These are phyloP conservation scores for Aphodius sticticus DNA, from an alignment of 2,888 invertebrate species.

Conservation along the genomic window DNA sequence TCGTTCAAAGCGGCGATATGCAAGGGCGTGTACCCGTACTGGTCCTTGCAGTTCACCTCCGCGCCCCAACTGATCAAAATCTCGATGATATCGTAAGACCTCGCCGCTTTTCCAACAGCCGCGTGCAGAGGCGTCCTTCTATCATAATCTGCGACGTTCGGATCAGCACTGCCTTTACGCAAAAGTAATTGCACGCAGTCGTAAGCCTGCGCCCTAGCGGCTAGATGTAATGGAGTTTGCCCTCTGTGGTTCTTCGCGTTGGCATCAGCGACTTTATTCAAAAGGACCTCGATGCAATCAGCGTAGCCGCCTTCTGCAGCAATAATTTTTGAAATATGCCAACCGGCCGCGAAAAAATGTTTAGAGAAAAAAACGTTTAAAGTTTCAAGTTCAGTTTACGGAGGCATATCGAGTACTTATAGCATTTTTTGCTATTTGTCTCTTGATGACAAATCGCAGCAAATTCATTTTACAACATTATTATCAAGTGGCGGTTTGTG, in stretches of 20 bases:
- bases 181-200: conserved; percentile 83
- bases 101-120: conserved; percentile 83
- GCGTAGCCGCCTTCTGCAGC: conserved; percentile 89
- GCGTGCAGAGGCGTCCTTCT: conserved; percentile 84
- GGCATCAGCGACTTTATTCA: conserved; percentile 79
- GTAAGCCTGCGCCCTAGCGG: conserved; percentile 79
- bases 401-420: too few species aligned
- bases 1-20: conserved; percentile 89
- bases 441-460: too few species aligned
- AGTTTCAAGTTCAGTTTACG: too few species aligned
- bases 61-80: conserved; percentile 81
- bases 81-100: conserved; percentile 83
- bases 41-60: conserved; percentile 84
- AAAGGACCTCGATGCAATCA: conserved; percentile 78
- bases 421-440: too few species aligned
- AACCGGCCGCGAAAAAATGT: too few species aligned
- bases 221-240: conserved; percentile 86
- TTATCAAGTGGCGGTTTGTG: too few species aligned
- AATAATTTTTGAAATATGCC: too few species aligned
- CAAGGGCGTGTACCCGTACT: conserved; percentile 85
- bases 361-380: too few species aligned
- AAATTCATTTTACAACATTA: too few species aligned
- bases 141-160: conserved; percentile 82
- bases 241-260: conserved; percentile 79
- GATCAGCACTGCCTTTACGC: conserved; percentile 77